phyloP scores from a whole-genome alignment of 2,113 vertebrate genomes.

The Nasalis larvatus region DNA sequence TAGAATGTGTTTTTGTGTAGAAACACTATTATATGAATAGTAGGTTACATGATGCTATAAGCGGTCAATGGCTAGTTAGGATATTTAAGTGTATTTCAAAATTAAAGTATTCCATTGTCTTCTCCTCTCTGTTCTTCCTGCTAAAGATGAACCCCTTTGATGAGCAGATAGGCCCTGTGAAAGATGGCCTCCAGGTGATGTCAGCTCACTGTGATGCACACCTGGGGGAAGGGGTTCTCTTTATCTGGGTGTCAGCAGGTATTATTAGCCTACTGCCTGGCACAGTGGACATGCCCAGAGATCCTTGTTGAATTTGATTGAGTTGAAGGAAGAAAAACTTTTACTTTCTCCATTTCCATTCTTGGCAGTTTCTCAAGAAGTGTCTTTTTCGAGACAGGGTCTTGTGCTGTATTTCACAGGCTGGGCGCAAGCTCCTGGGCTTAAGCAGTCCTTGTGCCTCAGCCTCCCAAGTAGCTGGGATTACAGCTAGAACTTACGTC shows the following conservation, averaged over 20 bases:
- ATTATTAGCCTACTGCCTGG: neutral
- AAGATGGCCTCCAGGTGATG: neutral
- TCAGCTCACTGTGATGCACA: neutral
- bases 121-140: neutral
- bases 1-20: neutral
- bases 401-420: neutral
- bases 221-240: neutral
- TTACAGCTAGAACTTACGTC: neutral
- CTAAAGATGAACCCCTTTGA: neutral
- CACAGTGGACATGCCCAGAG: neutral
- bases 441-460: neutral
- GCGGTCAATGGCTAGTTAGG: neutral
- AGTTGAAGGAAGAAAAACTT: conserved; percentile 29
- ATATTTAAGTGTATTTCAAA: neutral
- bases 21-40: neutral
- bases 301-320: neutral
- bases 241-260: neutral
- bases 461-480: neutral
- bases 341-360: neutral
- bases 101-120: neutral
- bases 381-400: neutral
- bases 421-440: neutral
- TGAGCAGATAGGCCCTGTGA: neutral
- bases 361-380: neutral
- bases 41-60: neutral